Conservation (phyloP, 2,113 vertebrate species). For the Tricholaema leucomelas region DNA sequence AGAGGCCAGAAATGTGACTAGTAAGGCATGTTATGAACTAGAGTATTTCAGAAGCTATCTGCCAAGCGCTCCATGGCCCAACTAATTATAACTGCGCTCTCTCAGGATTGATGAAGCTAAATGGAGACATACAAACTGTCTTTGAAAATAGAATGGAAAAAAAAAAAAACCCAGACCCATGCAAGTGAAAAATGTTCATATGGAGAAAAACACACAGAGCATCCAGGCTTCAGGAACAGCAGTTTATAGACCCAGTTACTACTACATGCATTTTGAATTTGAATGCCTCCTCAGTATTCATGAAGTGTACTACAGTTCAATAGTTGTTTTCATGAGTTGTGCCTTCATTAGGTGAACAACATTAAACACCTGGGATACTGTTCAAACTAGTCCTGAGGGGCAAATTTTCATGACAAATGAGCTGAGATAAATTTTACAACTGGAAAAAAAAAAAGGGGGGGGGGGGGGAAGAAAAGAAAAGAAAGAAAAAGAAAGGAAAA, state of each 20-base stretch:
- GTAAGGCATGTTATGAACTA: slow-evolving; percentile 42
- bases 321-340: slow-evolving; percentile 71
- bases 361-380: slow-evolving; percentile 75
- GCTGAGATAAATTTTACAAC: slow-evolving; percentile 70
- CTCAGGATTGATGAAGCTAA: slow-evolving; percentile 44
- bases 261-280: slow-evolving; percentile 64
- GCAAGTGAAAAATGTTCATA: slow-evolving; percentile 6
- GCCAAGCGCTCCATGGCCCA: slow-evolving; percentile 28
- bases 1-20: slow-evolving; percentile 58
- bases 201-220: slow-evolving; percentile 51
- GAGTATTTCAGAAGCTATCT: slow-evolving; percentile 38
- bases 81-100: slow-evolving; percentile 49
- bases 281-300: slow-evolving; percentile 68
- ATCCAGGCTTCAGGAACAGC: slow-evolving; percentile 9
- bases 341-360: slow-evolving; percentile 75
- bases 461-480: no score
- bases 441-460: slow-evolving; percentile 58
- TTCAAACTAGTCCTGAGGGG: slow-evolving; percentile 73
- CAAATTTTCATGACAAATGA: slow-evolving; percentile 74
- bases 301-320: slow-evolving; percentile 69
- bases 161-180: background rate
- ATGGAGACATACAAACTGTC: slow-evolving; percentile 53
- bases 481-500: no score
- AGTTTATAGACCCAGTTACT: slow-evolving; percentile 47
- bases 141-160: slow-evolving; percentile 48